phyloP scores from a whole-genome alignment of 1,140 invertebrate species.

The Diabrotica undecimpunctata region DNA sequence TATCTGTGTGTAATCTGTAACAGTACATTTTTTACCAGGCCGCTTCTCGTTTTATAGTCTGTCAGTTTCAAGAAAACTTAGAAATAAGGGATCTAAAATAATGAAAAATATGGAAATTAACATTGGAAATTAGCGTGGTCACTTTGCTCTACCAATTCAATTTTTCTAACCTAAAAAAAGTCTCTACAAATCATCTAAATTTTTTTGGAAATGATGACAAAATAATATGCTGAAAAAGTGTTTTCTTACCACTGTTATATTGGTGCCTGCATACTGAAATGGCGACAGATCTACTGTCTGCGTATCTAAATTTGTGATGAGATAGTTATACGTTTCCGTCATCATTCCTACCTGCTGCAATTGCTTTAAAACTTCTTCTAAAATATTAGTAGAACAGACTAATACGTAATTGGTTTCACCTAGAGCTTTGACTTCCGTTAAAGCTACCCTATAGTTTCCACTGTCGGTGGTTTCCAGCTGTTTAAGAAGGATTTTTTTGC shows the following conservation, averaged over 20 bases:
- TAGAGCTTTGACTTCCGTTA: slow-evolving; percentile 53
- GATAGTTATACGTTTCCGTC: slow-evolving; percentile 69
- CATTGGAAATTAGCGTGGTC: too few relatives aligned
- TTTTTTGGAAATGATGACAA: neutral
- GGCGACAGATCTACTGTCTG: slow-evolving; percentile 76
- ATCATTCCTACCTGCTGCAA: slow-evolving; percentile 83
- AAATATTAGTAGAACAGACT: slow-evolving; percentile 65
- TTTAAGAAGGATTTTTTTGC: slow-evolving; percentile 19
- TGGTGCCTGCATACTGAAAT: slow-evolving; percentile 80
- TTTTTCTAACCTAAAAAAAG: too few relatives aligned
- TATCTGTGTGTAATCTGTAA: too few relatives aligned
- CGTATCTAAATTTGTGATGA: slow-evolving; percentile 77
- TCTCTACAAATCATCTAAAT: neutral
- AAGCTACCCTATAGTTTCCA: slow-evolving; percentile 2
- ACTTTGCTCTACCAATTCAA: too few relatives aligned
- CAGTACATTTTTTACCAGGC: too few relatives aligned
- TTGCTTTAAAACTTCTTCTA: slow-evolving; percentile 63
- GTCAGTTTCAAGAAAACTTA: too few relatives aligned
- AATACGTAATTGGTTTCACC: slow-evolving; percentile 73
- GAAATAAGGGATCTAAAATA: too few relatives aligned
- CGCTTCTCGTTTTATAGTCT: too few relatives aligned
- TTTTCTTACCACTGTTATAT: slow-evolving; percentile 71
- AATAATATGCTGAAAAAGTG: neutral
- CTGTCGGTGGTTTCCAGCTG: slow-evolving; percentile 19
- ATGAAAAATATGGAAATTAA: too few relatives aligned